Evolutionary conservation across 2,888 invertebrate species (phyloP), one percentile per base, ranked within the genome.

Genomic region (Dioctria linearis): DNA sequence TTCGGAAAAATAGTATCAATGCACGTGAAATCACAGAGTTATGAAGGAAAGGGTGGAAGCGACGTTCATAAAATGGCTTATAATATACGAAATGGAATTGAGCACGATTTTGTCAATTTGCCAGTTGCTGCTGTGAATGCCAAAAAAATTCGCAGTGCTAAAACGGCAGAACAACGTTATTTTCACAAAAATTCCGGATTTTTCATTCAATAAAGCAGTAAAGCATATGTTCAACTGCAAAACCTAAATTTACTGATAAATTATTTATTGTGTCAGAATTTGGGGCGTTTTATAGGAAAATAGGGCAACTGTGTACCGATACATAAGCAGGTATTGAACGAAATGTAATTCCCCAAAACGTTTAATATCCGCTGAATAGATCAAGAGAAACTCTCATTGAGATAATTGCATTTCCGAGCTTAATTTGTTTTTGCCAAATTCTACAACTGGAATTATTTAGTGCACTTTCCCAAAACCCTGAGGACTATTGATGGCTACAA

Each of bases 131-230:
- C n/a, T 37, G 25, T 11, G 69, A 4, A 49, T 69, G 69, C 69
- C 69, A 69, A 69, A 69, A n/a, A 69, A 49, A 51, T 51, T 49
- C 39, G 51, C 69, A 51, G 43, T 69, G 69, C 49, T 51, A 49
- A 51, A 69, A 69, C 37, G 51, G n/a, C 51, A 51, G 25, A 69
- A 51, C 51, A 51, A 25, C 25, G 49, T 51, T 49, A 39, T 69
- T 51, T 39, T n/a, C 51, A 51, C 37, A 69, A 69, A 69, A 54
- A 54, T 54, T 4, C 54, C 1, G 8, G 11, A 11, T 11, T 8
- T 54, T 54, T 54, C 11, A 54, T 54, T 54, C 54, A 54, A 4
- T 54, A n/a, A 54, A n/a, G 11, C 54, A n/a, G 11, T 54, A 54
- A 54, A 54, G 54, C n/a, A n/a, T 54, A 54, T 54, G 54, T 9